Evolutionary conservation across 2,888 invertebrate species (phyloP), one percentile per base, ranked within the genome.

Genomic region (Zaprionus bogoriensis): DNA sequence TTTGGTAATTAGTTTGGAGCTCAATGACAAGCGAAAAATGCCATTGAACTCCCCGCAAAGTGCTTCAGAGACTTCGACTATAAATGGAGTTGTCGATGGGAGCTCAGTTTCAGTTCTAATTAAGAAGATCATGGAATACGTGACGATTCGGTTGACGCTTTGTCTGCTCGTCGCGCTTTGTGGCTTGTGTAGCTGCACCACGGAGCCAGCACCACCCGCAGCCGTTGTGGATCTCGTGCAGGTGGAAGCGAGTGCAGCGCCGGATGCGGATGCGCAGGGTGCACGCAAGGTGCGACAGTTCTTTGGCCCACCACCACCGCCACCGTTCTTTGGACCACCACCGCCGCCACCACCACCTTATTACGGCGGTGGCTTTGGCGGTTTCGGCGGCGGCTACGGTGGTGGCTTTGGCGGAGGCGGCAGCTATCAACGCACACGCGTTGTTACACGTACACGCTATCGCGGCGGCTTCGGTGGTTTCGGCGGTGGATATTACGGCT

Each of bases 281-380:
- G 58, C 45, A 9, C 72, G 89, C 4, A 87, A 77, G 54, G 74
- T 62, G 17, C 80, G 88, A 0, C 89, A 88, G 57, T 84, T 60
- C 62, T 83, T 79, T 47, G 74, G 67, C 2, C 59, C 64, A 25
- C 81, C 77, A 39, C 80, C 73, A 17, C 83, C 84, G n/a, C 84
- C 84, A 7, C 84, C 77, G 1, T 83, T 62, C 66, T 84, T 74
- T 22, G 77, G 78, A 0, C 84, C 75, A 22, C 71, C 78, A 0
- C 68, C 62, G 6, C 76, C 74, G 22, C 71, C 74, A n/a, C 69
- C 76, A 0, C 67, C 61, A 4, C 78, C 71, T 0, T 82, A 74
- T 9, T 74, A 70, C 3, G 73, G 66, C 17, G 59, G 53, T 4
- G 69, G 62, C 2, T 67, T 63, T 1, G 70, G 61, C 2, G 69